Evolutionary conservation across 2,797 vertebrate genomes (phyloP), one percentile per base, ranked within the genome.

Genomic region (Nannoperca obscura): DNA sequence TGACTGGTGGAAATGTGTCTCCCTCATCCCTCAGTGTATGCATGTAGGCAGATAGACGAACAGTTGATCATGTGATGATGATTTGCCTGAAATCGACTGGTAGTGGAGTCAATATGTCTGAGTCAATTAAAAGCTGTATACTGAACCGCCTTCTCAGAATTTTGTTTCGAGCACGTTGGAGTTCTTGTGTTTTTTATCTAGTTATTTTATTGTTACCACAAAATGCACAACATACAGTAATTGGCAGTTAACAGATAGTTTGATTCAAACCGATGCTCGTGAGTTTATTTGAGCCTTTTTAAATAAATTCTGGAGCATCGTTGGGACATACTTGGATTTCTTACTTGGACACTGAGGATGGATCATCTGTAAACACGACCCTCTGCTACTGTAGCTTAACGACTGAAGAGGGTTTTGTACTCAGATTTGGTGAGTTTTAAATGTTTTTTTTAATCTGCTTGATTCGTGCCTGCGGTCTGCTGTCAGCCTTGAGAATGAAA

Each of bases 401-500:
- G 2, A 55, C 80, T 65, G 58, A 64, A 53, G 61, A 78, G 46
- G 19, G n/a, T 20, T 83, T 82, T 80, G 32, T 71, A 9, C 34
- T 81, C 74, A 42, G 44, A 75, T 50, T 66, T 27, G 92, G 91
- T 93, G 92, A 93, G 91, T 93, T 69, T 65, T 76, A 32, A 22
- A 44, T 34, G 38, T 22, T 65, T 74, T 12, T 69, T 78, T 65
- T 36, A n/a, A 30, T 58, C 15, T 81, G 86, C 81, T 77, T 81
- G 66, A n/a, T 77, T 7, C 24, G 61, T 84, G 83, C 44, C 75
- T 76, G 78, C 70, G 32, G 52, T 80, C 38, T 84, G 75, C 58
- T 61, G 75, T 66, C 52, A 14, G 71, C 27, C 59, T 62, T 5
- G 2, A 57, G 27, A 20, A 8, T 44, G 36, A 38, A 14, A 17